phyloP scores from a whole-genome alignment of 2,888 invertebrate species.

The Cryptocephalus primarius region DNA sequence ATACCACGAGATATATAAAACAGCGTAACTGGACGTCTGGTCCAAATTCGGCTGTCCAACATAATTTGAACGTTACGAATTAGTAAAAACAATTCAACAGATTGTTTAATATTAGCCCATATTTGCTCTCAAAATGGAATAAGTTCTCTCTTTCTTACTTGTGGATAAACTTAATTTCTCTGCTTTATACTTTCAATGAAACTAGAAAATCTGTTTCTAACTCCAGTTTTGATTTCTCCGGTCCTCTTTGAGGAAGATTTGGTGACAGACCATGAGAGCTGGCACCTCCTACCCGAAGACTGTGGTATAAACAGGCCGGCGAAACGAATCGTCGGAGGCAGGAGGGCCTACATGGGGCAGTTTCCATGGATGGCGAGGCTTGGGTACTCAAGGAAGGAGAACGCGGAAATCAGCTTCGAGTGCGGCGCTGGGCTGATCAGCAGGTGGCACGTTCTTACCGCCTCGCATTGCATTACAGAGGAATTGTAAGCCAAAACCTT shows the following conservation, averaged over 20 bases:
- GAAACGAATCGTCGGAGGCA: conserved; percentile 52
- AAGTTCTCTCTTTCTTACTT: no score
- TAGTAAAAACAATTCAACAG: no score
- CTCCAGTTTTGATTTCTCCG: no score
- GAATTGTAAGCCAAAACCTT: conserved; percentile 7
- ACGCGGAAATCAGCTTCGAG: conserved; percentile 16
- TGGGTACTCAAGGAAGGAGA: conserved; percentile 34
- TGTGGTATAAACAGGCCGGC: conserved; percentile 19
- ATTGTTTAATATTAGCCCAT: no score
- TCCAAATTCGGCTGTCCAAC: no score
- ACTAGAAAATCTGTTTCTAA: no score
- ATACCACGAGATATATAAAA: no score
- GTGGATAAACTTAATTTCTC: no score
- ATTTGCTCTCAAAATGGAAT: no score
- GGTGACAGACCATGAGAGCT: background rate
- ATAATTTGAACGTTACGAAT: no score
- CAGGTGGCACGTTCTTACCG: conserved; percentile 33
- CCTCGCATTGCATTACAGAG: conserved; percentile 34
- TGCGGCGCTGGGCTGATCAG: conserved; percentile 37
- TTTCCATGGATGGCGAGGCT: conserved; percentile 54
- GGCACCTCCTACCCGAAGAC: background rate
- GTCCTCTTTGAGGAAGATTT: background rate
- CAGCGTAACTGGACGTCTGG: no score
- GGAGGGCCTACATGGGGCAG: conserved; percentile 46
- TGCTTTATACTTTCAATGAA: no score